Evolutionary conservation across 2,888 invertebrate species (phyloP).

Genomic region (Acanthosoma haemorrhoidale): DNA sequence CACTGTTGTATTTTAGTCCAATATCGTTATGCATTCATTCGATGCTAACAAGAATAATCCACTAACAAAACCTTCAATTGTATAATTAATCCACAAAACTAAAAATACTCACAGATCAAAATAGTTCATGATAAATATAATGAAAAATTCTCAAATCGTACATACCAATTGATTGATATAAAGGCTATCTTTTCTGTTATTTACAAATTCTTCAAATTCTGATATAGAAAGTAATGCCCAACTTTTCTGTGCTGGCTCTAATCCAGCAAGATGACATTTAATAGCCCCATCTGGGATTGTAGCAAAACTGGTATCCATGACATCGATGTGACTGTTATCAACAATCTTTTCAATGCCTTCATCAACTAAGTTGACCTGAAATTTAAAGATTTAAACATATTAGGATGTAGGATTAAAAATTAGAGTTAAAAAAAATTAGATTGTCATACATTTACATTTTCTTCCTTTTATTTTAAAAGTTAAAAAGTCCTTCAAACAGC

Average conservation of each 20-base stretch:
- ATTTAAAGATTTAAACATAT: neutral
- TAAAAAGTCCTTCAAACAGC: neutral
- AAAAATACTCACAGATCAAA: too few relatives aligned
- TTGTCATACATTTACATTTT: neutral
- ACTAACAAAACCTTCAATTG: too few relatives aligned
- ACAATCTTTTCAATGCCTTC: constrained; percentile 55
- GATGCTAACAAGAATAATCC: too few relatives aligned
- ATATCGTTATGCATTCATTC: too few relatives aligned
- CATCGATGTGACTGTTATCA: constrained; percentile 48
- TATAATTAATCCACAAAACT: too few relatives aligned
- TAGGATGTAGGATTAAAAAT: neutral
- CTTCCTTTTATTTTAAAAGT: neutral
- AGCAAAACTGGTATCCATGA: constrained; percentile 52
- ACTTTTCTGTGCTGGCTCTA: constrained; percentile 61
- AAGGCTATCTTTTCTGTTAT: constrained; percentile 48
- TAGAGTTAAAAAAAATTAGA: neutral
- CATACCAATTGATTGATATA: constrained; percentile 55
- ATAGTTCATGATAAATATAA: neutral
- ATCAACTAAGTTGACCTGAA: constrained; percentile 60
- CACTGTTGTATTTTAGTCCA: too few relatives aligned
- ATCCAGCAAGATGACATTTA: constrained; percentile 63
- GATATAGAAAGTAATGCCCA: constrained; percentile 61
- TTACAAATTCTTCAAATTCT: constrained; percentile 54
- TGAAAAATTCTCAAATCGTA: neutral
- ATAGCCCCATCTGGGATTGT: constrained; percentile 55